A percentile compares a stretch with the other conserved stretches of the same genome.
These are phyloP conservation scores for Trichacis sp. DNA, from an alignment of 2,888 invertebrate species.

Conservation along the genomic window DNA sequence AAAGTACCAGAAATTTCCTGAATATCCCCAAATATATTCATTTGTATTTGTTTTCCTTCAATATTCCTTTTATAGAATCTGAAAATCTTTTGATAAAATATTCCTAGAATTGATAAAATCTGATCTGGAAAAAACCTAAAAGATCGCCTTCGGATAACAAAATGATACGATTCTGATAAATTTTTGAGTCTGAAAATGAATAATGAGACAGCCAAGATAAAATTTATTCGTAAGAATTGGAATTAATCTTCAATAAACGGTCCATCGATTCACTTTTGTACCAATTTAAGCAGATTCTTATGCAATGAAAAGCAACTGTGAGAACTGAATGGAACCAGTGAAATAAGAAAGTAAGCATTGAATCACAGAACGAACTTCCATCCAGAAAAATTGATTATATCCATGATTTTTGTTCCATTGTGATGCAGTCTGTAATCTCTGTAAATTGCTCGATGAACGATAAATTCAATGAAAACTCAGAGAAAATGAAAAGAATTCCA, in stretches of 20 bases:
- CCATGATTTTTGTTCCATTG: slow-evolving; percentile 16
- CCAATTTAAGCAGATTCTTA: not conserved
- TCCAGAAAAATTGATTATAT: slow-evolving; percentile 3
- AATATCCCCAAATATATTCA: too few relatives aligned
- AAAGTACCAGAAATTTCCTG: too few relatives aligned
- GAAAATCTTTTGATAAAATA: too few relatives aligned
- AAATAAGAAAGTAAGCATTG: too few relatives aligned
- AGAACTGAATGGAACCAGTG: too few relatives aligned
- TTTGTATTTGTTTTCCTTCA: too few relatives aligned
- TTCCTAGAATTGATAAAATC: too few relatives aligned
- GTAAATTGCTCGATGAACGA: not conserved
- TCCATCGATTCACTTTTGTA: not conserved
- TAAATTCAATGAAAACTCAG: not conserved
- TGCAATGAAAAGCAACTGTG: not conserved
- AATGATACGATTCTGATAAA: too few relatives aligned
- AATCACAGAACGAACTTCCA: not conserved
- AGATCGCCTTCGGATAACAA: not conserved
- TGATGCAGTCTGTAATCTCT: slow-evolving; percentile 8
- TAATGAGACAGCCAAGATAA: not conserved
- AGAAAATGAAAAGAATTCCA: not conserved
- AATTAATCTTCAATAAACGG: not conserved
- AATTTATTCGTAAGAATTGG: not conserved
- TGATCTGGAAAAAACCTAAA: too few relatives aligned
- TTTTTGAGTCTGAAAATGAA: too few relatives aligned
- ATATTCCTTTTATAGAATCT: too few relatives aligned